Conservation (phyloP, 1,140 invertebrate species). For the Scaptomyza montana region DNA sequence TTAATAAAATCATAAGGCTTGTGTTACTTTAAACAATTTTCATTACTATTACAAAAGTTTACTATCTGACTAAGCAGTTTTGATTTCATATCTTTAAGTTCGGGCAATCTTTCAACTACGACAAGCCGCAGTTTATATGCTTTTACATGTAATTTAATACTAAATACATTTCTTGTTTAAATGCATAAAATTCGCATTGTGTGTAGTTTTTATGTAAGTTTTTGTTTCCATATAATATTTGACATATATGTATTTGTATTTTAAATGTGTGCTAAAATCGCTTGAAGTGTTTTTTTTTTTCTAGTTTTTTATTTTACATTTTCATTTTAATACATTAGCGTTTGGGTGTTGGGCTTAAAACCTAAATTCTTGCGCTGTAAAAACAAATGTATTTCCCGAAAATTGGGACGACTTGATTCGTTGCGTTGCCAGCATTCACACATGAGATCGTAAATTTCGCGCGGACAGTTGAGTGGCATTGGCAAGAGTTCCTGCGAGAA, state of each 20-base stretch:
- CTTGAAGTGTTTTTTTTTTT: constrained; percentile 13
- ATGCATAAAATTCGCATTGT: constrained; percentile 52
- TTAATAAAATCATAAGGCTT: too few species aligned
- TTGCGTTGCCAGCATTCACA: constrained; percentile 96
- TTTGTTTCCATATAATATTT: constrained; percentile 32
- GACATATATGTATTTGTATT: constrained; percentile 21
- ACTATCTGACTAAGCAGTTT: too few species aligned
- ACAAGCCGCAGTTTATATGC: constrained; percentile 25
- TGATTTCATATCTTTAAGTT: constrained; percentile 8
- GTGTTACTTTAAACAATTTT: too few species aligned
- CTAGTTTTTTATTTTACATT: constrained; percentile 1
- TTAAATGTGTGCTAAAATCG: constrained; percentile 59
- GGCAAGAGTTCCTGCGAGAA: constrained; percentile 87
- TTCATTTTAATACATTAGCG: constrained; percentile 64
- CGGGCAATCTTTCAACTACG: constrained; percentile 14
- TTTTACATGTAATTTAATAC: constrained; percentile 30
- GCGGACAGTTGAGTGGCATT: constrained; percentile 92
- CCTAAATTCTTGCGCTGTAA: constrained; percentile 95
- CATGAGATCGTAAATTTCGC: constrained; percentile 97
- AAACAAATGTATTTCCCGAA: constrained; percentile 95
- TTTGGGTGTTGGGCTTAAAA: constrained; percentile 86
- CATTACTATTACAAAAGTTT: too few species aligned
- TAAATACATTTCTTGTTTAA: constrained; percentile 48
- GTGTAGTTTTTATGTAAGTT: constrained; percentile 5
- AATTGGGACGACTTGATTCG: constrained; percentile 92